phyloP scores from a whole-genome alignment of 2,888 invertebrate species.

The Nephrotoma guestfalica region DNA sequence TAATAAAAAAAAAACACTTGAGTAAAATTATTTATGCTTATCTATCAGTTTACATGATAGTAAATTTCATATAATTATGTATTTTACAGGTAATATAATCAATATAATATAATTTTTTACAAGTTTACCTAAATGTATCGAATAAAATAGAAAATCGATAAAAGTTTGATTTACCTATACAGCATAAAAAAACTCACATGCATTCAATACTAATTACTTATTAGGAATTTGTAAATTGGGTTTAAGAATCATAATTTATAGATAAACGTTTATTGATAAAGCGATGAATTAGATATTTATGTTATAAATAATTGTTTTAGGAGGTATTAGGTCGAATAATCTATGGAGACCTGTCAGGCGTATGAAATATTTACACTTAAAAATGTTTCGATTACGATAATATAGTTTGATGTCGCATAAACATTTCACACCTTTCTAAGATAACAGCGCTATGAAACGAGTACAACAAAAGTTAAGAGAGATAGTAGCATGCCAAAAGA shows the following conservation, averaged over 20 bases:
- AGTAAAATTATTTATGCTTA: not conserved
- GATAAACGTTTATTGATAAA: not conserved
- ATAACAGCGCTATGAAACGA: too few species aligned
- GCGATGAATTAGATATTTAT: too few species aligned
- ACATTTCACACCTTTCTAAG: too few species aligned
- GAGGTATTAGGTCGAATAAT: too few species aligned
- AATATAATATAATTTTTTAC: too few species aligned
- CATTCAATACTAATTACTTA: not conserved
- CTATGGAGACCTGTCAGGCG: too few species aligned
- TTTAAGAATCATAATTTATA: not conserved
- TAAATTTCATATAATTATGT: not conserved
- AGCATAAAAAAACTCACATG: not conserved
- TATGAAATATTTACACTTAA: too few species aligned
- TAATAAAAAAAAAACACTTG: constrained; percentile 9
- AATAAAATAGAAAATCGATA: not conserved
- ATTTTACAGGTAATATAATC: not conserved
- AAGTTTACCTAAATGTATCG: not conserved
- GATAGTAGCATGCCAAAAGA: too few species aligned
- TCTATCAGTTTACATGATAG: not conserved
- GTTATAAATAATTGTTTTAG: too few species aligned
- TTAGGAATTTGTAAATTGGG: not conserved
- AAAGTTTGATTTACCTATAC: not conserved
- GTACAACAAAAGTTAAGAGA: too few species aligned
- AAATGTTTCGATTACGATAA: too few species aligned
- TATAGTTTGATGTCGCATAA: too few species aligned